Evolutionary conservation across 2,888 invertebrate species (phyloP).

Genomic region (Acanthosepion pharaonis): DNA sequence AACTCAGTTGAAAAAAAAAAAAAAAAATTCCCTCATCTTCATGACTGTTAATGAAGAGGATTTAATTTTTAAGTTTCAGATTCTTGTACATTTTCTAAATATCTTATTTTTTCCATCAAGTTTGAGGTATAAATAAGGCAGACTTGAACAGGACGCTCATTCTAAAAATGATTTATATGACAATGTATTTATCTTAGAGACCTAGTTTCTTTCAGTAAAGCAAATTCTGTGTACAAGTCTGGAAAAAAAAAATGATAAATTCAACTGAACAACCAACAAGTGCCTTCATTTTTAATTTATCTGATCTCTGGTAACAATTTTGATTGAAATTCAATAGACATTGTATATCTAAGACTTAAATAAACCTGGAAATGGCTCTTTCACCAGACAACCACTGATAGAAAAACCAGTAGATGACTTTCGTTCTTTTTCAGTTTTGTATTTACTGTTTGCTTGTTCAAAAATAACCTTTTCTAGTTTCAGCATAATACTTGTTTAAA

Average conservation of each 20-base stretch:
- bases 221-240: background rate
- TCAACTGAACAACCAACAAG: background rate
- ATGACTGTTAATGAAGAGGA: too few relatives aligned
- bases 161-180: background rate
- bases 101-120: background rate
- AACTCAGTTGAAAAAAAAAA: background rate
- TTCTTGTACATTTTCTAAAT: background rate
- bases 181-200: background rate
- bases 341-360: constrained; percentile 8
- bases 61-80: background rate
- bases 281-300: background rate
- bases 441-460: background rate
- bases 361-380: constrained; percentile 33
- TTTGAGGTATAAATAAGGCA: background rate
- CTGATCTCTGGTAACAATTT: background rate
- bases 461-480: constrained; percentile 22
- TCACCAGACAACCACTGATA: background rate
- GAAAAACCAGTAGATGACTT: background rate
- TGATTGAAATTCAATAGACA: background rate
- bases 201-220: background rate
- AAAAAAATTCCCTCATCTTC: too few relatives aligned
- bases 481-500: background rate
- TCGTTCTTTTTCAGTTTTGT: background rate
- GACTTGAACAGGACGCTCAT: background rate
- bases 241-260: background rate